A percentile compares a stretch with the other conserved stretches of the same genome.
Evolutionary conservation across 2,888 invertebrate species (phyloP).

Genomic region (Sturmia bella): DNA sequence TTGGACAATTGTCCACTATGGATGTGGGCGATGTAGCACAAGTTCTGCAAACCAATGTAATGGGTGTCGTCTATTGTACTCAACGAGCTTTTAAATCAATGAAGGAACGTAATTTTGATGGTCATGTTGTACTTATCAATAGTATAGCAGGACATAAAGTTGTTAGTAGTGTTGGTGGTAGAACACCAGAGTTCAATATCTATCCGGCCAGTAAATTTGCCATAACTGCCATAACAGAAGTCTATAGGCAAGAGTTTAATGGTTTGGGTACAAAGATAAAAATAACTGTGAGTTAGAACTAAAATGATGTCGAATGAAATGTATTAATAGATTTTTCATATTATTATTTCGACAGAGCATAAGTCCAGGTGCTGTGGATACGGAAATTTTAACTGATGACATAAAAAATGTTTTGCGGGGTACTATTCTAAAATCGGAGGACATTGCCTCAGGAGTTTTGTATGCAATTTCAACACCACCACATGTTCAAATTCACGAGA

Average conservation of each 20-base stretch:
- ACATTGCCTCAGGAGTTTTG: conserved; percentile 58
- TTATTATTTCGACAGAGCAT: conserved; percentile 67
- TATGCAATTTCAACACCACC: conserved; percentile 67
- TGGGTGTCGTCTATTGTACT: conserved; percentile 82
- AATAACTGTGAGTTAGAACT: conserved; percentile 77
- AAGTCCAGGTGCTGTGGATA: conserved; percentile 74
- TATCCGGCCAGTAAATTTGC: conserved; percentile 79
- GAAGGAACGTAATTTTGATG: conserved; percentile 79
- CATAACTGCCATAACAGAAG: conserved; percentile 79
- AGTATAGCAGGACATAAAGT: conserved; percentile 79
- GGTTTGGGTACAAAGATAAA: conserved; percentile 78
- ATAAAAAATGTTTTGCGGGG: conserved; percentile 48
- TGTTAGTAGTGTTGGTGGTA: conserved; percentile 53
- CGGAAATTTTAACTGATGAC: conserved; percentile 74
- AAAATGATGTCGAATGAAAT: not conserved
- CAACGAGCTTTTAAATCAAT: conserved; percentile 83
- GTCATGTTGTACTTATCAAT: conserved; percentile 83
- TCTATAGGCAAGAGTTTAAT: conserved; percentile 79
- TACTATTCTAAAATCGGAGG: conserved; percentile 73
- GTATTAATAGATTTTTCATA: not conserved
- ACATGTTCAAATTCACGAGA: conserved; percentile 68
- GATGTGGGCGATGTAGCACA: conserved; percentile 71
- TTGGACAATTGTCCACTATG: conserved; percentile 74
- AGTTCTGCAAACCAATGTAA: conserved; percentile 82
- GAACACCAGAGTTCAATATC: conserved; percentile 73